phyloP scores from a whole-genome alignment of 2,113 vertebrate species.

The Grus americana region DNA sequence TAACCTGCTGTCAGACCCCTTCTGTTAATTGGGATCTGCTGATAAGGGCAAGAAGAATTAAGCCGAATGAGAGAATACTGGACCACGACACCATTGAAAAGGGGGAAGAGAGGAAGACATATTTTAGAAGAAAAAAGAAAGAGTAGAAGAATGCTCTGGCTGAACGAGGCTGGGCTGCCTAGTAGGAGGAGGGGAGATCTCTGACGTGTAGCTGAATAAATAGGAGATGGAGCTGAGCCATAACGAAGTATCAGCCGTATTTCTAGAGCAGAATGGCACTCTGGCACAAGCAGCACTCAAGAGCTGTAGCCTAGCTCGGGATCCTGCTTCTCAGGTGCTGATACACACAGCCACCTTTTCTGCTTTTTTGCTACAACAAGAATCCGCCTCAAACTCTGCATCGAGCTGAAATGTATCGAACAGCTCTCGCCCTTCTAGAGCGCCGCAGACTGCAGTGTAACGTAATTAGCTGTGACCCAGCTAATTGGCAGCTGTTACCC shows the following conservation, averaged over 20 bases:
- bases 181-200: background rate
- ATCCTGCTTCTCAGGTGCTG: background rate
- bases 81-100: background rate
- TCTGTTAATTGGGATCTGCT: background rate
- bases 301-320: background rate
- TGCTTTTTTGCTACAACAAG: background rate
- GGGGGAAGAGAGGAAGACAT: background rate
- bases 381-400: background rate
- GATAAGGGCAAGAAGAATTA: background rate
- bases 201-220: background rate
- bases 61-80: background rate
- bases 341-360: background rate
- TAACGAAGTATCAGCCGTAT: accelerated
- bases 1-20: background rate
- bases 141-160: background rate
- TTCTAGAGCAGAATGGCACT: background rate
- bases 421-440: background rate
- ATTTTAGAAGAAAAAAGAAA: background rate
- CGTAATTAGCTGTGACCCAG: background rate
- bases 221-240: background rate
- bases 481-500: background rate
- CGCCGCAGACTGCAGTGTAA: background rate
- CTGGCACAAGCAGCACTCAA: background rate
- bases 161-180: accelerated
- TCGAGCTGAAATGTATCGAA: accelerated